These are phyloP conservation scores for Scaptomyza flava DNA, from an alignment of 2,888 invertebrate species.

Conservation along the genomic window DNA sequence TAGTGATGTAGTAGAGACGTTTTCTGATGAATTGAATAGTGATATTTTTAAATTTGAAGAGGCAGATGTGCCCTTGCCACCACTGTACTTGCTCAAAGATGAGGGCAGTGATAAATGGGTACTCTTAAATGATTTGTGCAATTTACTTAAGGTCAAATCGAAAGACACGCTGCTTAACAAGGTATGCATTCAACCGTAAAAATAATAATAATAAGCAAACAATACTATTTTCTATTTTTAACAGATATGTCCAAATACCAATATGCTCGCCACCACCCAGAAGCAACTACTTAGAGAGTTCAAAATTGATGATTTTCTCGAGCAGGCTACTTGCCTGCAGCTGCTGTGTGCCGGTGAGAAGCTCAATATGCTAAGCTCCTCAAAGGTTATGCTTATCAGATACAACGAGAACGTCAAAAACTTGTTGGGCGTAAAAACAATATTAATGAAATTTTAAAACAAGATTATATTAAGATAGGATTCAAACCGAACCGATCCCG, in stretches of 20 bases:
- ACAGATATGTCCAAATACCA: constrained; percentile 82
- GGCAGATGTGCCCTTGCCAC: constrained; percentile 91
- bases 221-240: constrained; percentile 12
- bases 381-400: constrained; percentile 92
- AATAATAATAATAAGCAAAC: constrained; percentile 83
- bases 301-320: constrained; percentile 91
- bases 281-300: constrained; percentile 87
- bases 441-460: constrained; percentile 88
- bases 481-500: neutral
- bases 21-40: constrained; percentile 78
- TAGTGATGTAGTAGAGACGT: constrained; percentile 46
- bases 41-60: constrained; percentile 92
- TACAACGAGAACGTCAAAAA: constrained; percentile 93
- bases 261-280: constrained; percentile 73
- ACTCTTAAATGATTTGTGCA: constrained; percentile 91
- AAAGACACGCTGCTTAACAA: constrained; percentile 92
- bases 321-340: constrained; percentile 92
- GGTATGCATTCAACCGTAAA: constrained; percentile 63
- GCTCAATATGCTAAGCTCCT: constrained; percentile 90
- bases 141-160: constrained; percentile 91
- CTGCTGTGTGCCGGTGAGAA: constrained; percentile 91
- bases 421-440: constrained; percentile 92
- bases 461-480: constrained; percentile 12
- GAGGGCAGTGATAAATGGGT: constrained; percentile 91
- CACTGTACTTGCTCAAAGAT: constrained; percentile 90